Percentiles rank a stretch among this genome's conserved stretches.
Evolutionary conservation across 2,113 vertebrate genomes (phyloP).

Genomic region (Gadus macrocephalus): DNA sequence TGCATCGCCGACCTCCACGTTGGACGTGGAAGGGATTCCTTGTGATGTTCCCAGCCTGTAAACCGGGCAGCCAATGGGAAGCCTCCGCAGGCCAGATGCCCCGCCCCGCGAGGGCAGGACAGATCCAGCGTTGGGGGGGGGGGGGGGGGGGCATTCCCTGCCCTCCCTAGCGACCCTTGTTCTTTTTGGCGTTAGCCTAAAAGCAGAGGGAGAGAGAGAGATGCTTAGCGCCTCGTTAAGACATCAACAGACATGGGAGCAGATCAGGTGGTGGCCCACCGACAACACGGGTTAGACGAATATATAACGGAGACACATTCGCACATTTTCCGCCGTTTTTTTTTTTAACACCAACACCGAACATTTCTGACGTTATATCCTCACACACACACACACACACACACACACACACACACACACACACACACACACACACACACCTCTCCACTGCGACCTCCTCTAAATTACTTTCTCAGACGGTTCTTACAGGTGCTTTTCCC

Average conservation of each 20-base stretch:
- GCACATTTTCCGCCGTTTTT: no score
- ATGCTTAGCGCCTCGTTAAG: no score
- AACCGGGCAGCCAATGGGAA: neutral
- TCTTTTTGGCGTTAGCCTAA: slow-evolving; percentile 95
- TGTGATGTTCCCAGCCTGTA: no score
- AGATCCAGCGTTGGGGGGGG: slow-evolving; percentile 13
- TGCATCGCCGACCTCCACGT: no score
- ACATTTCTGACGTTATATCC: no score
- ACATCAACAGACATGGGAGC: slow-evolving; percentile 2
- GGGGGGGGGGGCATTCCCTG: slow-evolving; percentile 16
- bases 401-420: no score
- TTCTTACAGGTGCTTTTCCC: neutral
- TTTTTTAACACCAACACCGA: neutral
- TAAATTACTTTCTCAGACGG: neutral
- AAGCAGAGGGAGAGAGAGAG: slow-evolving; percentile 31
- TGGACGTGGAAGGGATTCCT: no score
- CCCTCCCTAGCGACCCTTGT: slow-evolving; percentile 83
- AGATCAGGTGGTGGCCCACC: neutral
- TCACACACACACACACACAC: no score
- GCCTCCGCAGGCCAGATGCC: slow-evolving; percentile 26
- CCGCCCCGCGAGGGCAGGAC: slow-evolving; percentile 22
- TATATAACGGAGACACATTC: no score
- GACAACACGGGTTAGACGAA: neutral
- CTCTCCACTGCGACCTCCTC: neutral
- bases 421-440: neutral